Conservation (phyloP, 2,113 vertebrate species). For the Callithrix jacchus region DNA sequence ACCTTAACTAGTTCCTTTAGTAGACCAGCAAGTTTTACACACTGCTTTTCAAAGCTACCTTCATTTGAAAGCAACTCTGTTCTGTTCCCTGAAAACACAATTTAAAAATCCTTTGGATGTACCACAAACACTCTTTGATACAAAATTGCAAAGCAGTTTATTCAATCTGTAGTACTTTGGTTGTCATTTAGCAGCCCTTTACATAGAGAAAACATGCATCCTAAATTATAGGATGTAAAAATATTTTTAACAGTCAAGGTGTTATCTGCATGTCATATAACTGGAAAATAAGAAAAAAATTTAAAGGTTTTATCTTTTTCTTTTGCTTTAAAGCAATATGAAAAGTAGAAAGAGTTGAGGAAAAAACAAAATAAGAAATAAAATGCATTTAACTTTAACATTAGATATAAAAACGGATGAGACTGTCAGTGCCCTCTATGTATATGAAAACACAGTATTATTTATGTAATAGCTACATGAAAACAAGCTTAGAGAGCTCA, state of each 20-base stretch:
- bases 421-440: background rate
- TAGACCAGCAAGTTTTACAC: background rate
- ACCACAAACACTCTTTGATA: background rate
- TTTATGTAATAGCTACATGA: background rate
- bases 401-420: background rate
- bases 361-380: slow-evolving; percentile 9
- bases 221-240: background rate
- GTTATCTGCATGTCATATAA: background rate
- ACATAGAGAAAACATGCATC: background rate
- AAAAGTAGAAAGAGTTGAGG: background rate
- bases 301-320: background rate
- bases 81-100: background rate
- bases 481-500: background rate
- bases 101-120: background rate
- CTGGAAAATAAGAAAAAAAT: background rate
- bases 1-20: background rate
- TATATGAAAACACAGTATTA: background rate
- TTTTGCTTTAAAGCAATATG: background rate
- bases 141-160: background rate
- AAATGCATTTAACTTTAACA: background rate
- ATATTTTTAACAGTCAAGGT: background rate
- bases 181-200: background rate
- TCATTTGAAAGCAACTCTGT: background rate
- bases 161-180: background rate
- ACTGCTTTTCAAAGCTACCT: background rate